phyloP scores from a whole-genome alignment of 2,797 vertebrate genomes.

The Clarias laeviceps region DNA sequence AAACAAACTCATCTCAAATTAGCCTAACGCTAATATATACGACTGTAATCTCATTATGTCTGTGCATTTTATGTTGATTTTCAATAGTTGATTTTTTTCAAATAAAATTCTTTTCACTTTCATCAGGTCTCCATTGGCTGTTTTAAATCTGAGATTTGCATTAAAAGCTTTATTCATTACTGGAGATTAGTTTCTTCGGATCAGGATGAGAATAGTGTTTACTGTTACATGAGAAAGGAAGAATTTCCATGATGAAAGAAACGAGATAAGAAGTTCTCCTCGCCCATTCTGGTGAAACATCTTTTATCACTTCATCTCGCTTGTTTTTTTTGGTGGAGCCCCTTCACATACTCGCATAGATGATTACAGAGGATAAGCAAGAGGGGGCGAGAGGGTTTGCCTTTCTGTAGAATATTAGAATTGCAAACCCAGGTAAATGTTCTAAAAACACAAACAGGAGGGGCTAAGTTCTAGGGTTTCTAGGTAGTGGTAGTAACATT shows the following conservation, averaged over 20 bases:
- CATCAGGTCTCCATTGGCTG: slow-evolving; percentile 36
- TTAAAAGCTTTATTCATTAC: neutral
- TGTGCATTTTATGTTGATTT: slow-evolving; percentile 58
- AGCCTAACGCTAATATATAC: slow-evolving; percentile 41
- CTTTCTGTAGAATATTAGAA: neutral
- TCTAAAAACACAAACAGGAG: neutral
- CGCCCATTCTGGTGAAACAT: neutral
- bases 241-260: neutral
- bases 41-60: slow-evolving; percentile 49
- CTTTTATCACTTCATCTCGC: slow-evolving; percentile 8
- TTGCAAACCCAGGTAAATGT: slow-evolving; percentile 17
- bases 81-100: slow-evolving; percentile 59
- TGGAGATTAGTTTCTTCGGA: slow-evolving; percentile 26
- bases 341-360: slow-evolving; percentile 43
- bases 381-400: neutral
- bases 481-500: neutral
- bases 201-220: neutral
- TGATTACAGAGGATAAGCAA: slow-evolving; percentile 25
- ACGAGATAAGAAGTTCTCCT: slow-evolving; percentile 8
- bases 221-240: neutral
- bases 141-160: slow-evolving; percentile 31
- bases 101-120: slow-evolving; percentile 68
- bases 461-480: no score
- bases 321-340: slow-evolving; percentile 31
- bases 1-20: slow-evolving; percentile 41